Base-by-base conservation (phyloP, 30 jellyfish, hydroid and myxozoan genomes). In the Aurelia aurita complex sp. Pacific region DNA sequence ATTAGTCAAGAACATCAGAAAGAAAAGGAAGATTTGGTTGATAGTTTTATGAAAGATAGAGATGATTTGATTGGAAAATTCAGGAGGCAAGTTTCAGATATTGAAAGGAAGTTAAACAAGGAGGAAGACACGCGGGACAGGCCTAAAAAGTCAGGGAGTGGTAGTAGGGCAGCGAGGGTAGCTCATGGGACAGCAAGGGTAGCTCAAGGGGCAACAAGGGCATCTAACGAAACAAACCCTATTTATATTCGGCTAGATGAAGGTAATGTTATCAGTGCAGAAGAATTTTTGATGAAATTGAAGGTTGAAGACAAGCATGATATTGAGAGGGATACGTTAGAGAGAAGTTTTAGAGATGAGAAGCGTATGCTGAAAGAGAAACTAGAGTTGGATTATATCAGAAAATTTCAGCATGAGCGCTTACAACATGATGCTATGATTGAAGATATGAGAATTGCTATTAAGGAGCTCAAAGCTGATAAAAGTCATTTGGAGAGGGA, bases 1-100 rank as follows among this genome's bases (percentile, higher is more conserved):
- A 61, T 94, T 14, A 77, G 69, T 53, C 85, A 89, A 64, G 97
- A 89, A 59, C 99, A 94, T 82, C 91, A 94, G 73, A 89, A 88
- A 62, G 99, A 94, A 60, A 94, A 94, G 67, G 80, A 79, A 35
- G 92, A 72, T 16, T 50, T 94, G 10, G 80, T 89, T n/a, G 82
- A 81, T 9, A 80, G 87, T 67, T 89, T 94, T 66, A 68, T 94
- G 73, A 79, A 89, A 42, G 99, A 94, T 10, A 74, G 96, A 61
- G 91, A 88, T 38, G 85, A 79, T 1, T 23, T 94, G 86, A 67
- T 94, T 36, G 85, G 81, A n/a, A 87, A 81, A 76, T 85, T 85
- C 51, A 89, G 81, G 55, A 55, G 84, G 68, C 96, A 85, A 18
- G 91, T 88, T 36, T 51, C 79, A 80, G 96, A 83, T 11, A 74